phyloP scores from a whole-genome alignment of 2,797 vertebrate species.

The Dermochelys coriacea region DNA sequence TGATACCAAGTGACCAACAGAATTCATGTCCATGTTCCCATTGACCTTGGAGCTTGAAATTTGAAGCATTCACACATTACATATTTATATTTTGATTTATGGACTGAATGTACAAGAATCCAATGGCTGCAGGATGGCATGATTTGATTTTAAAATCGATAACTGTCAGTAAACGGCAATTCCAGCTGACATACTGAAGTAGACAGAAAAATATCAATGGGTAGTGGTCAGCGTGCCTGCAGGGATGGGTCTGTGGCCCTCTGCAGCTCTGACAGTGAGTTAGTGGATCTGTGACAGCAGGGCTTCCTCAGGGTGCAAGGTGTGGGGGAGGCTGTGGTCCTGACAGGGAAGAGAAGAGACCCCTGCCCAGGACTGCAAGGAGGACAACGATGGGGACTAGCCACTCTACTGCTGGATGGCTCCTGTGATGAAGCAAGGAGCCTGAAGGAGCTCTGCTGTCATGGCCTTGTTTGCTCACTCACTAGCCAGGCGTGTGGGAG shows the following conservation, averaged over 20 bases:
- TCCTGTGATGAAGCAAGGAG: background rate
- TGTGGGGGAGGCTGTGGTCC: background rate
- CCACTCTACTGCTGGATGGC: background rate
- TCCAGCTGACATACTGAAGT: background rate
- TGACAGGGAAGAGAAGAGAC: background rate
- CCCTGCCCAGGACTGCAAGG: background rate
- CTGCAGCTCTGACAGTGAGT: background rate
- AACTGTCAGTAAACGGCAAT: background rate
- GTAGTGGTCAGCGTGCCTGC: background rate
- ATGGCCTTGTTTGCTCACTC: background rate
- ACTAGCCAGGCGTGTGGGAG: background rate
- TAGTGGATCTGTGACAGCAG: background rate
- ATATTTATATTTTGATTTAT: background rate
- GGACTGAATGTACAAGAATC: background rate
- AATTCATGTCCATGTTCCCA: background rate
- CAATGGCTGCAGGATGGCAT: background rate
- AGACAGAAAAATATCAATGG: background rate
- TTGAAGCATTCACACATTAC: background rate
- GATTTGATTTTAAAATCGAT: background rate
- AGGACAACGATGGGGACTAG: background rate
- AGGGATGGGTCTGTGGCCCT: background rate
- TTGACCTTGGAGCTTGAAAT: fast-evolving
- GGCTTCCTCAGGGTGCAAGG: background rate
- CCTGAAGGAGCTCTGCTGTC: background rate
- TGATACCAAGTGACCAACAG: background rate